Conservation (phyloP, 2,888 invertebrate species). For the Neuroscelio doddi region DNA sequence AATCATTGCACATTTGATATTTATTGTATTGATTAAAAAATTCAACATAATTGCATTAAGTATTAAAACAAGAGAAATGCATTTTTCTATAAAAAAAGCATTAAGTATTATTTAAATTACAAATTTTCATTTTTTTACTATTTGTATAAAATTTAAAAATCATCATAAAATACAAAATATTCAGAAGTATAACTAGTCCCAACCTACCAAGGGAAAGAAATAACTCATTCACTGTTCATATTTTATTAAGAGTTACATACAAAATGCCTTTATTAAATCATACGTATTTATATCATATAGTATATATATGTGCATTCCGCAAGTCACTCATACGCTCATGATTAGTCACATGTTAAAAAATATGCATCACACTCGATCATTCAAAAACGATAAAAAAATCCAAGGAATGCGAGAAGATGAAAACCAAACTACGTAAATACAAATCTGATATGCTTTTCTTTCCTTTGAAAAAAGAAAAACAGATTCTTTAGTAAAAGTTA, state of each 20-base stretch:
- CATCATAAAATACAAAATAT: no score
- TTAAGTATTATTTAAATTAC: background rate
- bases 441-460: constrained; percentile 28
- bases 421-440: background rate
- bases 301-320: constrained; percentile 32
- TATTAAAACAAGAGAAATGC: no score
- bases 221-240: background rate
- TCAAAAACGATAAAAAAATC: background rate
- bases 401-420: constrained; percentile 9
- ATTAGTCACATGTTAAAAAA: constrained; percentile 27
- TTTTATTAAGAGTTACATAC: constrained; percentile 32
- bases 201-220: background rate
- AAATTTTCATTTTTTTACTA: background rate
- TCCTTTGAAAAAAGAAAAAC: background rate
- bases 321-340: constrained; percentile 17
- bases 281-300: constrained; percentile 1
- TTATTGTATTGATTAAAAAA: no score
- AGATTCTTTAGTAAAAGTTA: no score
- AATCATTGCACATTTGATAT: no score
- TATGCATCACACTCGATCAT: constrained; percentile 9
- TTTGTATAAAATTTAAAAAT: no score
- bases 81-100: no score
- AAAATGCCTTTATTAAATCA: constrained; percentile 38
- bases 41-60: no score
- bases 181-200: no score